Base-by-base conservation (phyloP, 2,113 vertebrate genomes). In the Macrotus californicus region DNA sequence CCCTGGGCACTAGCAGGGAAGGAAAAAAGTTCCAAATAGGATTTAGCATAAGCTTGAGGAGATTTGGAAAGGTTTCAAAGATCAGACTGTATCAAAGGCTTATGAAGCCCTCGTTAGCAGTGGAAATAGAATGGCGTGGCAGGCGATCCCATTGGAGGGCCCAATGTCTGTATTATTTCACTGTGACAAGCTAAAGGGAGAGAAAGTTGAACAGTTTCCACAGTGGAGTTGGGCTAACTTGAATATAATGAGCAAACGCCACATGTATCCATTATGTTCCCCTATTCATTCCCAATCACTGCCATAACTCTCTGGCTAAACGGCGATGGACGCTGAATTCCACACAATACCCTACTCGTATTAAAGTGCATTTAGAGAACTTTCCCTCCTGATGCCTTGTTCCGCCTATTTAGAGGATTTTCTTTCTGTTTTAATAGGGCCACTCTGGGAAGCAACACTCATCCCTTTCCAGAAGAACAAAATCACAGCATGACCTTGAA, bases 1-100 rank as follows among this genome's bases (percentile, higher is more conserved):
- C 98, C 98, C 97, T 98, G 98, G 98, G 98, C 98, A 97, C 98
- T 98, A 97, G 98, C 98, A 99, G 98, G 98, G 98, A 98, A 99
- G 91, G 92, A 43, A 46, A 21, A 79, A 97, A 92, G 98, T 99
- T 99, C 98, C 98, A 99, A 99, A 99, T 99, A 98, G 99, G 99
- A 99, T 99, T 99, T 99, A 98, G 98, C 98, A 98, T 98, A 98
- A 98, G 98, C 98, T 98, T 97, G 98, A 98, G 98, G 98, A 99
- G 99, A 99, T 99, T 99, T 99, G 99, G 98, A 98, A 98, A 98
- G 98, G 98, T 99, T 99, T 99, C 98, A 99, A 99, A 99, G 98
- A 99, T 98, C 98, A 99, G 99, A 98, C 99, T 98, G 99, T 99
- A 99, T 99, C 99, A 99, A 99, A 99, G 99, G 98, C 99, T 98